Conservation (phyloP, 2,797 vertebrate genomes). For the Fundulus diaphanus region DNA sequence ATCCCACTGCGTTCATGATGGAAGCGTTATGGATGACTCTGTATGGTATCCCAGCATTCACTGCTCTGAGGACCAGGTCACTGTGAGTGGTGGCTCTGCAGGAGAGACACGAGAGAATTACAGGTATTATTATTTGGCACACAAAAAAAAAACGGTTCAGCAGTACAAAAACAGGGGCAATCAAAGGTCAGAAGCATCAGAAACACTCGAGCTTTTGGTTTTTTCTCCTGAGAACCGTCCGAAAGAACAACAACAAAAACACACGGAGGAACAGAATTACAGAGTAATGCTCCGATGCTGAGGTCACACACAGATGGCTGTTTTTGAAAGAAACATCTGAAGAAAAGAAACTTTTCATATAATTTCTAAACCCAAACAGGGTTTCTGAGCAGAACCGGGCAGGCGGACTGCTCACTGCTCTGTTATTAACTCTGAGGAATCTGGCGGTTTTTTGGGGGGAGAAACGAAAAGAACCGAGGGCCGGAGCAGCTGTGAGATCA, state of each 20-base stretch:
- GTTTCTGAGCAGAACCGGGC: neutral
- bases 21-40: constrained; percentile 94
- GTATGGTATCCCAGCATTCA: constrained; percentile 88
- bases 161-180: neutral
- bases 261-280: neutral
- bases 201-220: neutral
- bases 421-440: constrained; percentile 58
- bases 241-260: neutral
- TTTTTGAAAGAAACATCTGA: neutral
- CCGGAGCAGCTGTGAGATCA: constrained; percentile 19
- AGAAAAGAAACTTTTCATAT: neutral
- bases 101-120: neutral
- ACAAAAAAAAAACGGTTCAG: neutral
- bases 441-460: constrained; percentile 37
- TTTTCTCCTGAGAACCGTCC: neutral
- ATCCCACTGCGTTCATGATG: constrained; percentile 93
- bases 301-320: neutral
- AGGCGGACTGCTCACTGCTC: constrained; percentile 39
- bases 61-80: constrained; percentile 92
- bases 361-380: constrained; percentile 10
- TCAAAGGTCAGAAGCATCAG: neutral
- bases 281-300: neutral
- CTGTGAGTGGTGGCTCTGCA: constrained; percentile 95
- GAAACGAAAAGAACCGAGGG: constrained; percentile 17
- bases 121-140: neutral